Base-by-base conservation (phyloP, 2,888 invertebrate genomes). In the Stratiomys singularior region DNA sequence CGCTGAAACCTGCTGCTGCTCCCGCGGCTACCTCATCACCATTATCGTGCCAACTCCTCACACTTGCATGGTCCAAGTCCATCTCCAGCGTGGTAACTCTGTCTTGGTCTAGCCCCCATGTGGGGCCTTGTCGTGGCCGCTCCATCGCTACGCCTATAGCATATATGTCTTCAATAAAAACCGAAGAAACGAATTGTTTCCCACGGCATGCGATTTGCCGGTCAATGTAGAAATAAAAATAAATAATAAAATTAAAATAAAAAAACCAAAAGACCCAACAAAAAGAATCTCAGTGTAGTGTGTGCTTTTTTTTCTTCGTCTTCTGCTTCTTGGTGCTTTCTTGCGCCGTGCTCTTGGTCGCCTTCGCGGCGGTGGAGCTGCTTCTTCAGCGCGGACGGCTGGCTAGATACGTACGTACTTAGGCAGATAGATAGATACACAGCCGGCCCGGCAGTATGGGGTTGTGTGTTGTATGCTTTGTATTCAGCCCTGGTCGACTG, bases 151-250 rank as follows among this genome's bases (percentile, higher is more conserved):
- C 69, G 44, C 74, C 58, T 58, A 60, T 74, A 58, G 74, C 60
- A 23, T 58, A 58, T 58, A 74, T 74, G 47, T 28, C 44, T 11
- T 63, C 63, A 37, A 58, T 67, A 56, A 46, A 67, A 77, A 30
- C 66, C 67, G 58, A 78, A 81, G 80, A 80, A 86, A 87, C 86
- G 86, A 87, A 87, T 87, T 87, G 87, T 87, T 87, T 87, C 87
- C 87, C 87, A 87, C 87, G 87, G 87, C 87, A 87, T 87, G 86
- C 87, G 87, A 87, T 87, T 87, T 86, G 87, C 87, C 87, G 87
- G 87, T 87, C 87, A 87, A 87, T 87, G 86, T 85, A 86, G 86
- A 85, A 81, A 78, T 79, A 74, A 74, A 74, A 74, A 74, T 74
- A 58, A 74, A 69, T 69, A 69, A 69, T 69, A 47, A 69, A 69